Evolutionary conservation across 2,113 vertebrate species (phyloP), one percentile per base, ranked within the genome.

Genomic region (Formicarius rufipectus): DNA sequence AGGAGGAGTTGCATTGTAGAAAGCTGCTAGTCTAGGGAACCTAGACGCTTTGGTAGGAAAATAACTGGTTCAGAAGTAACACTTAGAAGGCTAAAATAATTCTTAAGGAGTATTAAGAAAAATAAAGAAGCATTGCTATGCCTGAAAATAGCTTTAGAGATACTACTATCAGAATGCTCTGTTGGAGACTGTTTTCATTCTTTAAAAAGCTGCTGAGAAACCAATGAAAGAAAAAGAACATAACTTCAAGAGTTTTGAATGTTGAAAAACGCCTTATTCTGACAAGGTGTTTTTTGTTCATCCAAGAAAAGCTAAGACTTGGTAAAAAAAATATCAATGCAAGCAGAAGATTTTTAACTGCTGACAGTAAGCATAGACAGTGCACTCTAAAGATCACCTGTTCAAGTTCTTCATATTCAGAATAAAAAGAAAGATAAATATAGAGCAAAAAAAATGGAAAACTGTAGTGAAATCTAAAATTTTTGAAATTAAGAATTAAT

Each of bases 201-300:
- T n/a, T 96, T 68, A 69, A 94, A 92, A 89, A 66, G 31, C 47
- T 91, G 12, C 12, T 87, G 44, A 91, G 91, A 95, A 79, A 76
- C 3, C 60, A 25, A 90, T 89, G 28, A 79, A 53, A 87, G 39
- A 33, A 58, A 68, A 79, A 85, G 18, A 52, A 87, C 53, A 74
- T 14, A 71, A 49, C 1, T 7, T 23, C 52, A 64, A 37, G 47
- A 68, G 21, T 30, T 64, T 42, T 64, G 22, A 79, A 47, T 52
- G 23, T 4, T 58, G 49, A 60, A 76, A 82, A 93, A 23, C 10
- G n/a, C 5, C 10, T 35, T 79, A 4, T 49, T 87, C 35, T 83
- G 23, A 91, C 22, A 66, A 55, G 16, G 0, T 47, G 10, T 52
- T 89, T 81, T 27, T 83, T 84, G 24, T 72, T 92, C 76, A 56